Percentiles rank a stretch among this genome's conserved stretches.
Evolutionary conservation across 2,888 invertebrate species (phyloP).

Genomic region (Morpho achilles): DNA sequence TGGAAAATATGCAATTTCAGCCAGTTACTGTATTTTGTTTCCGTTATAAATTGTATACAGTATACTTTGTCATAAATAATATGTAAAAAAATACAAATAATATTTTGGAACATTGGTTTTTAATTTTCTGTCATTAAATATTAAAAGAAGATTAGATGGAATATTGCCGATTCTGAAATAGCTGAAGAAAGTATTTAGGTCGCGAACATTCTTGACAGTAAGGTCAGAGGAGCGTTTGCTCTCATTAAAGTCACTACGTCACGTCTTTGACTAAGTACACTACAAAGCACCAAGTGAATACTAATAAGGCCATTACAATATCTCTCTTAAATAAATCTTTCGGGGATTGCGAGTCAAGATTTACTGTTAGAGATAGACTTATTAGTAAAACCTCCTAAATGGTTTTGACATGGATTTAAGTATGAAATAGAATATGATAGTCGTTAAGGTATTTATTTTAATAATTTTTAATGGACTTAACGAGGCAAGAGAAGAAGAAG

Average conservation of each 20-base stretch:
- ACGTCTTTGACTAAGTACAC: constrained; percentile 40
- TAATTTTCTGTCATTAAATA: constrained; percentile 1
- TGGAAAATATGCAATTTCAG: too few relatives aligned
- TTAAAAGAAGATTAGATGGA: constrained; percentile 51
- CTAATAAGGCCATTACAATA: constrained; percentile 22
- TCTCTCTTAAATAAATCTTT: constrained; percentile 1
- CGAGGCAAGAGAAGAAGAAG: too few relatives aligned
- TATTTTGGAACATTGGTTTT: too few relatives aligned
- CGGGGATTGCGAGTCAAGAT: background rate
- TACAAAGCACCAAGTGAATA: constrained; percentile 31
- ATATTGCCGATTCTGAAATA: constrained; percentile 54
- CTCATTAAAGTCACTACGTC: constrained; percentile 50
- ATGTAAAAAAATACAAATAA: background rate
- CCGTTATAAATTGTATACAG: background rate
- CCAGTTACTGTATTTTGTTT: too few relatives aligned
- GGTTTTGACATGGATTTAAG: background rate
- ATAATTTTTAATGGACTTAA: too few relatives aligned
- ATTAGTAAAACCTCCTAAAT: background rate
- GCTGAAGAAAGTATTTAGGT: constrained; percentile 58
- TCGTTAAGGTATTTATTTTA: too few relatives aligned
- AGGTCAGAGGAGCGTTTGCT: constrained; percentile 40
- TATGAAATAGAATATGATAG: too few relatives aligned
- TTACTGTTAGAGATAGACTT: background rate
- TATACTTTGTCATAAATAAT: background rate
- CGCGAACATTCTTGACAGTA: constrained; percentile 54